Conservation (phyloP, 1,140 invertebrate genomes). For the Pentalonia nigronervosa region DNA sequence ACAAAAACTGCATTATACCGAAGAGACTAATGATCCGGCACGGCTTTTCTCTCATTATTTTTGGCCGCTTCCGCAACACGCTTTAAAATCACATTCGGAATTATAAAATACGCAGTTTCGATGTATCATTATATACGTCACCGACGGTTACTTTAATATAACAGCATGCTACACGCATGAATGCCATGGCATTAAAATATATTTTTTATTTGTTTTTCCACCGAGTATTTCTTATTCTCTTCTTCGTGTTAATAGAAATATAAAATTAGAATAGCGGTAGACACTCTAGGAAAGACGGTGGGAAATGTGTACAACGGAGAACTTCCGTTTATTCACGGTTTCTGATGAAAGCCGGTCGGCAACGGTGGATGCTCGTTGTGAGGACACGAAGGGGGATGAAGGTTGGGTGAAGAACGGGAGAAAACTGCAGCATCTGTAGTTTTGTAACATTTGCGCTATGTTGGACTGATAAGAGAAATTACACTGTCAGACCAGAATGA, state of each 20-base stretch:
- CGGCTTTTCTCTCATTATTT: slow-evolving; percentile 54
- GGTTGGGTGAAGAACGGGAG: slow-evolving; percentile 26
- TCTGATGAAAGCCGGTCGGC: slow-evolving; percentile 50
- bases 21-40: slow-evolving; percentile 50
- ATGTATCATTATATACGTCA: background rate
- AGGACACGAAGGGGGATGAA: background rate
- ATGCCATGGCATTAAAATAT: background rate
- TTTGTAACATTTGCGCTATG: slow-evolving; percentile 57
- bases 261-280: slow-evolving; percentile 23
- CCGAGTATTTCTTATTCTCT: background rate
- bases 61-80: slow-evolving; percentile 37
- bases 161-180: background rate
- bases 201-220: background rate
- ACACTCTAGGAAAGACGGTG: background rate
- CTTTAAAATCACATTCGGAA: slow-evolving; percentile 22
- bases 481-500: slow-evolving; percentile 62
- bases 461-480: slow-evolving; percentile 62
- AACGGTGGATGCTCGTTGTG: background rate
- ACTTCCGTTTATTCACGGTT: slow-evolving; percentile 24
- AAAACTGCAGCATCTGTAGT: slow-evolving; percentile 55
- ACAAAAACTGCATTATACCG: slow-evolving; percentile 45
- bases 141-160: background rate
- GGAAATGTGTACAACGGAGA: slow-evolving; percentile 47
- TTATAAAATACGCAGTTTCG: slow-evolving; percentile 16
- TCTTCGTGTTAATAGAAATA: background rate